Evolutionary conservation across 1,140 invertebrate species (phyloP).

Genomic region (Hirudo medicinalis): DNA sequence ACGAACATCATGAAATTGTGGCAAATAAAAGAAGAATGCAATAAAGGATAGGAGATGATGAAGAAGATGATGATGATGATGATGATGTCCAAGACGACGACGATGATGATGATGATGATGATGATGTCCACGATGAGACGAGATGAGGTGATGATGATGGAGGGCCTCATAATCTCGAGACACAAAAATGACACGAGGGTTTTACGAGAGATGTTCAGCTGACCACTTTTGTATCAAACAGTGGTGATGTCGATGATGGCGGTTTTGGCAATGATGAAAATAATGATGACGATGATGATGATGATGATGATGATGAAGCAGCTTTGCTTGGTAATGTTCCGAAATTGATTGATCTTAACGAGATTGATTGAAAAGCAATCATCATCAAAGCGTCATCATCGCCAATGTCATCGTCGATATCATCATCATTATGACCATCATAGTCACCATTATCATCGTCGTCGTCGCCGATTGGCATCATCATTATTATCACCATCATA

Average conservation of each 20-base stretch:
- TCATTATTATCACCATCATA: background rate
- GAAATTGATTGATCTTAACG: no score
- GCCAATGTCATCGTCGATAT: background rate
- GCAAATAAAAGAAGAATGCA: background rate
- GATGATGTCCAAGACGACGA: background rate
- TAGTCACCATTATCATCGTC: background rate
- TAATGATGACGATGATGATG: slow-evolving; percentile 2
- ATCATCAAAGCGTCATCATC: no score
- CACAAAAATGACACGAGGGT: no score
- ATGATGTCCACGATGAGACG: background rate
- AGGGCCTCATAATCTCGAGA: background rate
- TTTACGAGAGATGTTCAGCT: no score
- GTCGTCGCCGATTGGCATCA: background rate
- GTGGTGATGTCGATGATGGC: background rate
- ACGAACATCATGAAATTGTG: no score
- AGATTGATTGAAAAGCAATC: no score
- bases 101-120: slow-evolving; percentile 4
- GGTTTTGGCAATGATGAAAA: background rate
- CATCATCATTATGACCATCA: background rate
- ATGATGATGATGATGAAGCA: background rate
- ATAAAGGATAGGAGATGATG: background rate
- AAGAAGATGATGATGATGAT: background rate
- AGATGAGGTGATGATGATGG: slow-evolving; percentile 9
- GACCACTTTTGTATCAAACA: background rate
- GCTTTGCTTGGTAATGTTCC: background rate